Evolutionary conservation across 1,140 invertebrate species (phyloP).

Genomic region (Asobara japonica): DNA sequence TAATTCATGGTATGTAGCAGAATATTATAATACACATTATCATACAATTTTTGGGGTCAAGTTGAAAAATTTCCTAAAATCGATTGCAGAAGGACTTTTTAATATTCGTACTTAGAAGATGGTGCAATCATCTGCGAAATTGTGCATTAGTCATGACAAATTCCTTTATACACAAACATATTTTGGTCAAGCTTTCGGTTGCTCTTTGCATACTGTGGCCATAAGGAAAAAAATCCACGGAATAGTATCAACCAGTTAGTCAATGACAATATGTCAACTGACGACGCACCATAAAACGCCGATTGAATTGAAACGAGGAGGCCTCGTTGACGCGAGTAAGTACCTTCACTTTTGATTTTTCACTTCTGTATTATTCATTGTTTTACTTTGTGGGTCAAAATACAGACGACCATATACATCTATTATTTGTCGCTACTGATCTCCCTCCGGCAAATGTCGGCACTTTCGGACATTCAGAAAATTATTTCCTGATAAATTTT

Average conservation of each 20-base stretch:
- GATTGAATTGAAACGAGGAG: background rate
- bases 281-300: background rate
- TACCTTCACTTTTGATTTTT: slow-evolving; percentile 1
- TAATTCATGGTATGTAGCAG: too few relatives aligned
- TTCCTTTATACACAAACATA: too few relatives aligned
- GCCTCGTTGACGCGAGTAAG: background rate
- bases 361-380: background rate
- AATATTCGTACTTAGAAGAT: too few relatives aligned
- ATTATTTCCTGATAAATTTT: background rate
- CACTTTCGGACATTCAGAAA: background rate
- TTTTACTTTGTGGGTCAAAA: background rate
- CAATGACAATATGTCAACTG: background rate
- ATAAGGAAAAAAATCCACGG: too few relatives aligned
- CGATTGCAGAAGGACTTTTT: too few relatives aligned
- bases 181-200: too few relatives aligned
- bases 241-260: background rate
- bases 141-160: too few relatives aligned
- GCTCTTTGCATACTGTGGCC: too few relatives aligned
- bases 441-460: background rate
- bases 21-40: too few relatives aligned
- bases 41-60: too few relatives aligned
- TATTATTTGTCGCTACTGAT: background rate
- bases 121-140: too few relatives aligned
- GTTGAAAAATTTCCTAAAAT: too few relatives aligned
- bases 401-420: background rate